These are phyloP conservation scores for Sphyrna mokarran DNA, from an alignment of 2,113 vertebrate species.

Conservation along the genomic window DNA sequence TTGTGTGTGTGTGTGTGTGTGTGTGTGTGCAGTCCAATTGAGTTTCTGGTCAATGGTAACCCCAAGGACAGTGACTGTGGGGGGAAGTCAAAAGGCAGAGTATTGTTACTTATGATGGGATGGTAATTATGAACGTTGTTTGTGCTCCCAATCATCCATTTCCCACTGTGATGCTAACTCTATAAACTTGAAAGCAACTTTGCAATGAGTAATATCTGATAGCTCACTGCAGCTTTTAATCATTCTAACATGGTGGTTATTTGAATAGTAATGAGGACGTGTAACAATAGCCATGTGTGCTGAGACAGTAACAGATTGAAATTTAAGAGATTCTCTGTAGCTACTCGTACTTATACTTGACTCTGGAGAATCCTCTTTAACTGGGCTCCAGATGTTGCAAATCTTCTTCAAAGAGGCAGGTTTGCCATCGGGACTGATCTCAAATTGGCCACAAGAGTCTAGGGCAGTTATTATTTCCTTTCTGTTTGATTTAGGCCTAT, in stretches of 20 bases:
- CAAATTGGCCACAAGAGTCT: background rate
- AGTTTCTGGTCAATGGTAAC: no score
- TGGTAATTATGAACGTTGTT: background rate
- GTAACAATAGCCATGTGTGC: background rate
- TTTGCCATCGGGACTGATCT: background rate
- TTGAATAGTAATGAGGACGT: background rate
- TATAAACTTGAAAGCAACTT: background rate
- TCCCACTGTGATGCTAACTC: background rate
- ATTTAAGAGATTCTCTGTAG: background rate
- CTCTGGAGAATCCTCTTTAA: background rate
- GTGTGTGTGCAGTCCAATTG: no score
- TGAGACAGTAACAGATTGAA: background rate
- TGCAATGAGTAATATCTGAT: background rate
- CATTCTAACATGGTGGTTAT: background rate
- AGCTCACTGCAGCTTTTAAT: background rate
- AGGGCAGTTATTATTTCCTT: background rate
- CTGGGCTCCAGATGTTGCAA: background rate
- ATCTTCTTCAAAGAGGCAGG: background rate
- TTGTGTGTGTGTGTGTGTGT: no score
- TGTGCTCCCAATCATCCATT: background rate
- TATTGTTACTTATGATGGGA: background rate
- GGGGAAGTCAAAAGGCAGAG: background rate
- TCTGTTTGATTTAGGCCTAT: background rate
- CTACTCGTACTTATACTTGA: background rate
- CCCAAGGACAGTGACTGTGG: no score